Conservation (phyloP, 2,797 vertebrate genomes). For the Delichon dasypus region DNA sequence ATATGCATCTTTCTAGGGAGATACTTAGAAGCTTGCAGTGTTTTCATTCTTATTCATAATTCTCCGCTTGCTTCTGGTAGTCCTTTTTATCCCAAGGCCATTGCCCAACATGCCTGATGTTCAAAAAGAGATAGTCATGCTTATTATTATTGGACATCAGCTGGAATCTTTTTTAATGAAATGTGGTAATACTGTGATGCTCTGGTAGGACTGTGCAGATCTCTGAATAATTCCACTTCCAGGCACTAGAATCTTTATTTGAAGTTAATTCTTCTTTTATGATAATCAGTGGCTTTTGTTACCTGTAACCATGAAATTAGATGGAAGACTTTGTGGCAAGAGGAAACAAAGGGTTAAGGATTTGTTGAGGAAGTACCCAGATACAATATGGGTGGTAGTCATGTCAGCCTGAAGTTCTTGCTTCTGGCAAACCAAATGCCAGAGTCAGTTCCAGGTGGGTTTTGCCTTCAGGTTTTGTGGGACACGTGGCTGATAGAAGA, state of each 20-base stretch:
- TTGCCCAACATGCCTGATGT: not conserved
- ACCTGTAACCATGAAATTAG: not conserved
- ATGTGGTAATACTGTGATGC: not conserved
- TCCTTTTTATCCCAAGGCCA: not conserved
- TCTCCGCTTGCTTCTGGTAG: not conserved
- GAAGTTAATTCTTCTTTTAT: not conserved
- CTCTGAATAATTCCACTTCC: not conserved
- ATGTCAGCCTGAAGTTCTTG: not conserved
- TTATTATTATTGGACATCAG: not conserved
- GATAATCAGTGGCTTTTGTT: not conserved
- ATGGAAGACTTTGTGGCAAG: not conserved
- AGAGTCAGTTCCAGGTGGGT: not conserved
- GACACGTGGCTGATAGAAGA: not conserved
- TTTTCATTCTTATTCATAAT: slow-evolving; percentile 37
- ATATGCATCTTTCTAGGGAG: not conserved
- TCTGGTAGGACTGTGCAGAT: not conserved
- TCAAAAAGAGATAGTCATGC: not conserved
- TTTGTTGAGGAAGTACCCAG: not conserved
- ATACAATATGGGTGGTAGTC: not conserved
- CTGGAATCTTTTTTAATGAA: not conserved
- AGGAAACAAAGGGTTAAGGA: not conserved
- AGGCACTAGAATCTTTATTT: not conserved
- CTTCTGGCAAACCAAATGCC: not conserved
- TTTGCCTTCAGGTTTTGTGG: not conserved
- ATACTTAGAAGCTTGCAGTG: not conserved